Base-by-base conservation (phyloP, 2,888 invertebrate species). In the Sinodicranocentrus sp. region DNA sequence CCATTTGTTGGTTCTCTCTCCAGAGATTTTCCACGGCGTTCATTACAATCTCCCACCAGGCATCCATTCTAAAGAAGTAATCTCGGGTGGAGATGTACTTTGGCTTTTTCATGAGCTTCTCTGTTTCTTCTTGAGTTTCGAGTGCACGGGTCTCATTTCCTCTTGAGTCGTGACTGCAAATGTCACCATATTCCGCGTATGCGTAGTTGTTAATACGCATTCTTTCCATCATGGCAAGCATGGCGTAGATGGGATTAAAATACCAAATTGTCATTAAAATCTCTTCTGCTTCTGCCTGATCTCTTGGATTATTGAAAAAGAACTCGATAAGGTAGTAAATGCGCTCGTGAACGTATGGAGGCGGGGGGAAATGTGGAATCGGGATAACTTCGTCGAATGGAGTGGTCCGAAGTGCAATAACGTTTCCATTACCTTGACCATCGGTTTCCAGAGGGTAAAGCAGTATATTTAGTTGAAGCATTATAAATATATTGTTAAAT, bases 351-450 rank as follows among this genome's bases (percentile, higher is more conserved):
- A 63, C 33, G 19, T 63, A 33, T 17, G 19, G 15, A 2, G 63
- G 63, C 10, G 63, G 63, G 2, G 19, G 15, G 19, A 17, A 33
- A 19, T 63, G 15, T 3, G 70, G 70, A 17, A 70, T 52, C 10
- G 70, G 70, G 2, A 28, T 43, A 3, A 70, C 70, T 28, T 52
- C 52, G n/a, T 70, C 52, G 33, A 25, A 52, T 52, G 70, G 70
- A 0, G 52, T 70, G 23, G 23, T 48, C 23, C 70, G 25, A n/a
- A 70, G 28, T 1, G 70, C 26, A 0, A 26, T 26, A 1, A 43
- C 28, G 17, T 70, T 70, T 10, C 70, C 70, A 52, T 70, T 70
- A 1, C 70, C 70, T 10, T 33, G 33, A 6, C 33, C 33, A 33
- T 10, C 33, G 33, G 33, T 33, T 33, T 33, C n/a, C n/a, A n/a